These are phyloP conservation scores for Hypotaenidia okinawae DNA, from an alignment of 2,797 vertebrate genomes.

Conservation along the genomic window DNA sequence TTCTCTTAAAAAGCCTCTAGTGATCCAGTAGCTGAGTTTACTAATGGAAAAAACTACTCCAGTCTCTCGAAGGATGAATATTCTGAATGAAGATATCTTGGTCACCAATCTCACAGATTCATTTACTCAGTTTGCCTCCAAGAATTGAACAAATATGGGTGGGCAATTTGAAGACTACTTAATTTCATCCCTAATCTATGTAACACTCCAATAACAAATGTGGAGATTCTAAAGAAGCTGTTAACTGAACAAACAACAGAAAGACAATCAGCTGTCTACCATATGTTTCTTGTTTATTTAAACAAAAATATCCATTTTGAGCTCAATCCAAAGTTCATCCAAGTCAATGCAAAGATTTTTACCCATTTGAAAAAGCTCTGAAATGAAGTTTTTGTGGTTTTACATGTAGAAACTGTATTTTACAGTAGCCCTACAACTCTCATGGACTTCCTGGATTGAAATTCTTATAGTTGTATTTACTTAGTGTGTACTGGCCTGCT, in stretches of 20 bases:
- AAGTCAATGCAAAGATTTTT: background rate
- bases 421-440: background rate
- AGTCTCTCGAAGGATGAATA: background rate
- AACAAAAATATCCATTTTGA: slow-evolving; percentile 26
- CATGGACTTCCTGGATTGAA: background rate
- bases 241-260: slow-evolving; percentile 44
- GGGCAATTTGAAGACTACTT: background rate
- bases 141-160: background rate
- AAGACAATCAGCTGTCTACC: slow-evolving; percentile 13
- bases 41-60: background rate
- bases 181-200: background rate
- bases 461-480: background rate
- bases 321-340: slow-evolving; percentile 1
- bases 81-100: background rate
- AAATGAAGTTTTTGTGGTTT: background rate
- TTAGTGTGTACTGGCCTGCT: background rate
- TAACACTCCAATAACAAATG: background rate
- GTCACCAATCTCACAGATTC: background rate
- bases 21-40: background rate
- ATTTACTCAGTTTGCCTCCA: background rate
- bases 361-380: background rate
- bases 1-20: background rate
- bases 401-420: background rate
- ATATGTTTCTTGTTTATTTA: slow-evolving; percentile 30
- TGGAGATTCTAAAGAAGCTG: slow-evolving; percentile 14